Evolutionary conservation across 1,140 invertebrate genomes (phyloP), one percentile per base, ranked within the genome.

Genomic region (Hetaerina americana): DNA sequence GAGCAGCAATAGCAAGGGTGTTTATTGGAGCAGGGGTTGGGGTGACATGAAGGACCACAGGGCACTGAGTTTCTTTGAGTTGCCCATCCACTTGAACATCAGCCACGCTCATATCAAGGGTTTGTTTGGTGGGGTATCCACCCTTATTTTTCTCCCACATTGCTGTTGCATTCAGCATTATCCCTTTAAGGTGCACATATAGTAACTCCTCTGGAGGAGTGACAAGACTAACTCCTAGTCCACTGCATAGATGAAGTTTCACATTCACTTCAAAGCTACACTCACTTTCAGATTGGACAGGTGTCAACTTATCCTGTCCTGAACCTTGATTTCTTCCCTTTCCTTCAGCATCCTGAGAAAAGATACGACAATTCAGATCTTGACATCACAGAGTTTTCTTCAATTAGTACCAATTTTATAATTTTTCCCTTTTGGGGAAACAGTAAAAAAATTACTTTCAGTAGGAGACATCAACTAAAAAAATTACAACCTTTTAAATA

Each of bases 51-150:
- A 97, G 80, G 67, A 96, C 82, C 12, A 95, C 90, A 15, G 92
- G 90, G 77, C 89, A 91, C 71, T 90, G 87, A 0, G 94, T 89
- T 76, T 94, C 92, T 73, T 93, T 86, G 66, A 98, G 77, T 83
- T 95, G 95, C 86, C 97, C 97, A 80, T 98, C 87, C 76, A 92
- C 89, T 84, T 97, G 95, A 76, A 97, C 86, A 78, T 93, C 87
- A 57, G 86, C 83, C 1, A 98, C 87, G 75, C 86, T 89, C 18
- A 92, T 82, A 77, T 92, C 89, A 29, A 93, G 79, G n/a, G 85
- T 87, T 75, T 87, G 87, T 68, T 81, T 83, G 25, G 77, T 77
- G 5, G 82, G 81, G 74, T 27, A 85, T 87, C 57, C 86, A 82
- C 22, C 86, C 78, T 28, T 1, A 18, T 24, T 15, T 18, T 26